Evolutionary conservation across 92 coral and sea anemone species (phyloP).

Genomic region (Paragorgia papillata): DNA sequence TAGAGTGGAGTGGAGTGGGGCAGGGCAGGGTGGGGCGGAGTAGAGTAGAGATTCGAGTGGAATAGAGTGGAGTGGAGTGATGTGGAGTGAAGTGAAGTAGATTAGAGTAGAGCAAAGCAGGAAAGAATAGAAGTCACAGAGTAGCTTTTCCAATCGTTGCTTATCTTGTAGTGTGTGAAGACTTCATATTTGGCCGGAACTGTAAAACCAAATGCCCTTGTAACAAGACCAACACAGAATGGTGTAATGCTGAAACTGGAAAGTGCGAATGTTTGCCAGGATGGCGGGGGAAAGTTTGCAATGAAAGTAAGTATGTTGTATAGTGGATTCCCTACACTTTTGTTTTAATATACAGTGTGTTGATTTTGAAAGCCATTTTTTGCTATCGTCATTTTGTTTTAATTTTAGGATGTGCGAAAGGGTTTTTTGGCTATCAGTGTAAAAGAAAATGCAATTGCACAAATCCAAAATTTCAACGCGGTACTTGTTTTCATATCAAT

Average conservation of each 20-base stretch:
- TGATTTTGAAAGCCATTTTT: no score
- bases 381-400: neutral
- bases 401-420: conserved; percentile 64
- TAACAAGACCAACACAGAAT: conserved; percentile 17
- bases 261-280: conserved; percentile 19
- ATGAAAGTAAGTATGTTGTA: conserved; percentile 47
- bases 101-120: no score
- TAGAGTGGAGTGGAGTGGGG: no score
- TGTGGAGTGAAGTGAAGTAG: no score
- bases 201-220: neutral
- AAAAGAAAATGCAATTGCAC: conserved; percentile 20
- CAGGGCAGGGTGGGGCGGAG: no score
- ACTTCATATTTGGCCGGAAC: conserved; percentile 15
- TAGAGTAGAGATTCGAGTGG: no score
- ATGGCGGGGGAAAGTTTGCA: conserved; percentile 3
- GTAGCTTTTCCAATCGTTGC: no score
- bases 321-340: no score
- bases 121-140: no score
- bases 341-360: no score
- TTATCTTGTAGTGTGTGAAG: conserved; percentile 59
- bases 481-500: conserved; percentile 17
- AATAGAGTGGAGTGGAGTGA: no score
- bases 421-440: conserved; percentile 74
- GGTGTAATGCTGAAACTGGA: conserved; percentile 35
- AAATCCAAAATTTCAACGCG: neutral